Evolutionary conservation across 2,113 vertebrate species (phyloP).

Genomic region (Tenrec ecaudatus): DNA sequence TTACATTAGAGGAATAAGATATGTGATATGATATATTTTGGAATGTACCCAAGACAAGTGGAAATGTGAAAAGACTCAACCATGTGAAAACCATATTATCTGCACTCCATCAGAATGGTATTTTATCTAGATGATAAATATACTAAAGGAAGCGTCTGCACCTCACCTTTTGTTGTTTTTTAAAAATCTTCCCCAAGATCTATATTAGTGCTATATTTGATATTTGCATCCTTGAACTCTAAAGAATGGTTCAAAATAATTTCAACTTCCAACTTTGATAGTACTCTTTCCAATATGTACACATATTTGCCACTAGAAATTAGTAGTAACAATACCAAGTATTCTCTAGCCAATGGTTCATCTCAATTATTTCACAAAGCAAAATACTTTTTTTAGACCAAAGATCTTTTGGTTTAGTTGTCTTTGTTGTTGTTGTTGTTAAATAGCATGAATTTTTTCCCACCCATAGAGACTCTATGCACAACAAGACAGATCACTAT

Average conservation of each 20-base stretch:
- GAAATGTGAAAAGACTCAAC: neutral
- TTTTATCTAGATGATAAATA: neutral
- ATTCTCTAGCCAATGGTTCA: neutral
- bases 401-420: neutral
- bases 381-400: neutral
- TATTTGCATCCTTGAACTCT: neutral
- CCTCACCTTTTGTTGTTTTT: neutral
- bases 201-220: neutral
- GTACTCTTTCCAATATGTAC: neutral
- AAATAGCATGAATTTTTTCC: no score
- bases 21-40: neutral
- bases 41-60: neutral
- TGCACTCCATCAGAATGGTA: neutral
- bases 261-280: neutral
- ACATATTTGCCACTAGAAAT: neutral
- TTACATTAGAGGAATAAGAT: neutral
- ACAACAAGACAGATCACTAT: no score
- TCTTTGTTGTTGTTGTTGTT: no score
- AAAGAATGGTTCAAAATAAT: neutral
- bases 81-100: neutral
- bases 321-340: rapidly evolving
- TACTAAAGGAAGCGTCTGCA: rapidly evolving
- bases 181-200: neutral
- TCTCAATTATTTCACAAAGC: neutral
- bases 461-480: no score